A percentile compares a stretch with the other conserved stretches of the same genome.
phyloP scores from a whole-genome alignment of 2,113 vertebrate genomes.

The Piprites chloris region DNA sequence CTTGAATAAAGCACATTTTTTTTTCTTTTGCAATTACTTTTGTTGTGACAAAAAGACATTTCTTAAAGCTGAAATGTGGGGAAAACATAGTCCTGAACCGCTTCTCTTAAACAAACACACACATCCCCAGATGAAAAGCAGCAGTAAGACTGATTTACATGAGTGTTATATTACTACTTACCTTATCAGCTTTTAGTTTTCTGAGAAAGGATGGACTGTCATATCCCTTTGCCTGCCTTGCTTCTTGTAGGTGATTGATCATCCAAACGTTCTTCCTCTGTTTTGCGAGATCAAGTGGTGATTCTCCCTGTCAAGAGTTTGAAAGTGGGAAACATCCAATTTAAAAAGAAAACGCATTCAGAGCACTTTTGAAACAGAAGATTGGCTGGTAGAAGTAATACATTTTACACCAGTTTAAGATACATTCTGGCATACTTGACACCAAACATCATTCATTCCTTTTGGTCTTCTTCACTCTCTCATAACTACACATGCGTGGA shows the following conservation, averaged over 20 bases:
- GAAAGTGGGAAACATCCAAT: conserved; percentile 9
- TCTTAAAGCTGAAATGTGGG: not conserved
- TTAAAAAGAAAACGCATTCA: conserved; percentile 47
- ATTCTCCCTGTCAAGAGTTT: conserved; percentile 84
- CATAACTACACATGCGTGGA: not conserved
- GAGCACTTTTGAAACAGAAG: conserved; percentile 20
- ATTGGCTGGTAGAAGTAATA: not conserved
- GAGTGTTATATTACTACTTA: conserved; percentile 41
- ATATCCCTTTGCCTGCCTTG: conserved; percentile 95
- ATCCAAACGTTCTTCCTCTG: conserved; percentile 99
- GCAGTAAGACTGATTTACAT: fast-evolving
- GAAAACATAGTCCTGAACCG: not conserved
- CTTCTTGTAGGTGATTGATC: conserved; percentile 98
- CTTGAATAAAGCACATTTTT: not conserved
- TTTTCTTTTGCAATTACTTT: not conserved
- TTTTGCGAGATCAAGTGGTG: conserved; percentile 95
- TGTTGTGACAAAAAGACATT: not conserved
- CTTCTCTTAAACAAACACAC: not conserved
- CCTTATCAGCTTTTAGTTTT: conserved; percentile 97
- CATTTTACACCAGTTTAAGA: not conserved
- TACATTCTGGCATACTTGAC: not conserved
- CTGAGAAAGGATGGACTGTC: conserved; percentile 97
- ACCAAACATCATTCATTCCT: not conserved
- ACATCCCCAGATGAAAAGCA: not conserved
- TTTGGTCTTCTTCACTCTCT: not conserved